Conservation (phyloP, 2,797 vertebrate species). For the Lagodon rhomboides region DNA sequence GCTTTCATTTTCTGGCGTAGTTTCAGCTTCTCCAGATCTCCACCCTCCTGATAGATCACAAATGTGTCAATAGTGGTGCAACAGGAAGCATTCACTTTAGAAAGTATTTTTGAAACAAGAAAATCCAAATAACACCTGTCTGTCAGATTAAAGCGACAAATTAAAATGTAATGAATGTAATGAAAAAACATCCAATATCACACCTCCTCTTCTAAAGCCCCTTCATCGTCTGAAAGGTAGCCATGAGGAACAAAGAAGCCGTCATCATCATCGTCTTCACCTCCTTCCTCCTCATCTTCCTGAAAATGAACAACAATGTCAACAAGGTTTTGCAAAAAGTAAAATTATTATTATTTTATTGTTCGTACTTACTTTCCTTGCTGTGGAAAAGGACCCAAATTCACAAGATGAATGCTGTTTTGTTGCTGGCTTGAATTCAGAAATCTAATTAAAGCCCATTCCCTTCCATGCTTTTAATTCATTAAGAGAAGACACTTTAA, state of each 20-base stretch:
- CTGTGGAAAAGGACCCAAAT: no score
- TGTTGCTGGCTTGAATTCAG: neutral
- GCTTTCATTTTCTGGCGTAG: constrained; percentile 94
- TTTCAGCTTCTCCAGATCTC: constrained; percentile 94
- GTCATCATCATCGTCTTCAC: constrained; percentile 93
- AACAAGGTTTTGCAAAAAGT: neutral
- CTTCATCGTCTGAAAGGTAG: constrained; percentile 98
- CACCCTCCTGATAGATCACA: constrained; percentile 84
- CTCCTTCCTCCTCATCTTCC: constrained; percentile 95
- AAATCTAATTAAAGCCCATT: neutral
- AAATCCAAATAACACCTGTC: neutral
- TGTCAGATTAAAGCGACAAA: neutral
- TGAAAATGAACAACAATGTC: constrained; percentile 62
- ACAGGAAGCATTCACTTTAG: neutral
- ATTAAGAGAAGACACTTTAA: neutral
- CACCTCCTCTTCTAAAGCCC: constrained; percentile 89
- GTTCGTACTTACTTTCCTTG: neutral
- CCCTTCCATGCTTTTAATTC: neutral
- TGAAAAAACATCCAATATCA: neutral
- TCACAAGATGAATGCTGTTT: neutral
- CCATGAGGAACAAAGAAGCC: constrained; percentile 99
- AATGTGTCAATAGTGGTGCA: neutral
- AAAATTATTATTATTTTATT: neutral
- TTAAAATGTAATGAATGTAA: neutral
- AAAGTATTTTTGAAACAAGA: neutral